A percentile compares a stretch with the other conserved stretches of the same genome.
These are phyloP conservation scores for Dasypogon diadema DNA, from an alignment of 2,888 invertebrate genomes.

Conservation along the genomic window DNA sequence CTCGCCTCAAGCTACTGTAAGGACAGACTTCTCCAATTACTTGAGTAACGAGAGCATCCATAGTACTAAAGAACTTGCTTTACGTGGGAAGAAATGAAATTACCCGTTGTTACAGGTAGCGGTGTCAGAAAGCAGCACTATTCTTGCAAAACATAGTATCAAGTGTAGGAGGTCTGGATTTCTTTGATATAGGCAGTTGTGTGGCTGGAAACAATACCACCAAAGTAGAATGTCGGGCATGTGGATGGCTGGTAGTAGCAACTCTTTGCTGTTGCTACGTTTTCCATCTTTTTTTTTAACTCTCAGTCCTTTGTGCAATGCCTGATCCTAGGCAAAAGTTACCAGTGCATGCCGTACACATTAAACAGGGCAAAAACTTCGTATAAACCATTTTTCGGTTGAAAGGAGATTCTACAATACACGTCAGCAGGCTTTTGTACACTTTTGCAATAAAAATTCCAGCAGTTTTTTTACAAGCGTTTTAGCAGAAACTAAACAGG, in stretches of 20 bases:
- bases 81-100: conserved; percentile 29
- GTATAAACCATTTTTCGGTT: conserved; percentile 21
- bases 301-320: conserved; percentile 9
- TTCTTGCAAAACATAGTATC: not conserved
- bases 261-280: conserved; percentile 30
- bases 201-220: not conserved
- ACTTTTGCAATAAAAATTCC: conserved; percentile 47
- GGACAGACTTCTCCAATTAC: conserved; percentile 33
- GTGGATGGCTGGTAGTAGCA: conserved; percentile 7
- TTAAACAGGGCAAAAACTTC: conserved; percentile 13
- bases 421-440: conserved; percentile 39
- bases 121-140: conserved; percentile 2
- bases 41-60: not conserved
- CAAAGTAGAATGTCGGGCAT: conserved; percentile 1
- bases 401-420: not conserved
- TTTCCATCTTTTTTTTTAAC: conserved; percentile 2
- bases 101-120: conserved; percentile 1
- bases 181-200: not conserved
- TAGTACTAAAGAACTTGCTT: conserved; percentile 23
- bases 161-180: not conserved
- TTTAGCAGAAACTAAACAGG: conserved; percentile 7
- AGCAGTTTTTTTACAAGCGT: conserved; percentile 5
- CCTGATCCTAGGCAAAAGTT: conserved; percentile 28
- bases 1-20: conserved; percentile 8
- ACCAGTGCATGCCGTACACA: conserved; percentile 10